Conservation (phyloP, 2,797 vertebrate genomes). For the Chromobotia macracanthus region DNA sequence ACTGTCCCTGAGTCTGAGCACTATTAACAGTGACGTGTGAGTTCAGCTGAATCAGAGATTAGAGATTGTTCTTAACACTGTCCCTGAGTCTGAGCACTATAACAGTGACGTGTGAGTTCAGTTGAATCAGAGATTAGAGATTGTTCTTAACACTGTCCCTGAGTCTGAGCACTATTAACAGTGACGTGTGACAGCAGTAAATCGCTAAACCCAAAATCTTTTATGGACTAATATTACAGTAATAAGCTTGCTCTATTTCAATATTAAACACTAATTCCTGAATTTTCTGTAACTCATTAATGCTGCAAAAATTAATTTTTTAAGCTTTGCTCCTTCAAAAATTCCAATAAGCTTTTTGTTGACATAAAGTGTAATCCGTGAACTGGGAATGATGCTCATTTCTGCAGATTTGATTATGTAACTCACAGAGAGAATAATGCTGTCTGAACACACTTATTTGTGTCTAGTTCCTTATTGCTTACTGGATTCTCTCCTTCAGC, state of each 20-base stretch:
- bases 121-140: too few species aligned
- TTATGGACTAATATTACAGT: background rate
- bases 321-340: constrained; percentile 25
- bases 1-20: too few species aligned
- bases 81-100: too few species aligned
- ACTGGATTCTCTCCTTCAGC: constrained; percentile 53
- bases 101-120: too few species aligned
- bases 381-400: constrained; percentile 23
- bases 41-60: too few species aligned
- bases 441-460: constrained; percentile 32
- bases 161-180: background rate
- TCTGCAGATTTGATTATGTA: constrained; percentile 26
- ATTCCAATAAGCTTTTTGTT: constrained; percentile 28
- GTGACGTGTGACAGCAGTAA: background rate
- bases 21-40: too few species aligned
- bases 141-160: background rate
- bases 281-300: constrained; percentile 2
- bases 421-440: constrained; percentile 24
- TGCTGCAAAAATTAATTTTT: constrained; percentile 5
- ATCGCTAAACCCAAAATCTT: background rate
- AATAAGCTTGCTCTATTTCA: constrained; percentile 5
- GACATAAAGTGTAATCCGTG: constrained; percentile 28
- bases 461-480: constrained; percentile 27
- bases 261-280: constrained; percentile 13
- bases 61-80: too few species aligned